These are phyloP conservation scores for Thaleichthys pacificus DNA, from an alignment of 2,797 vertebrate genomes.

Conservation along the genomic window DNA sequence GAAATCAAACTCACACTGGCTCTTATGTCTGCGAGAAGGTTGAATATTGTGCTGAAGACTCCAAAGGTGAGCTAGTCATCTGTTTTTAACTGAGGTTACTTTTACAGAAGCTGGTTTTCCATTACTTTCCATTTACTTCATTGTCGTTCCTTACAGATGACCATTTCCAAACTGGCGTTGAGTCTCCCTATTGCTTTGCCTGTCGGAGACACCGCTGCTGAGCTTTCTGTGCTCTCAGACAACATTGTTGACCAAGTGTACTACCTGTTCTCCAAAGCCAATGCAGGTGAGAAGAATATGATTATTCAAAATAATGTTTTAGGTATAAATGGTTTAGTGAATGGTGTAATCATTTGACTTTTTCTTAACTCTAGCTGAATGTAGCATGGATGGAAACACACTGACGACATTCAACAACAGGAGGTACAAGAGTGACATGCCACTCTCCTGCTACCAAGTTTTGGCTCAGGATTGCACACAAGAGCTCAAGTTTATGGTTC, in stretches of 20 bases:
- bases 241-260: slow-evolving; percentile 21
- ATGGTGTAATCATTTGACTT: not conserved
- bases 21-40: not conserved
- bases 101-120: not conserved
- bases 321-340: not conserved
- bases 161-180: slow-evolving; percentile 31
- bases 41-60: slow-evolving; percentile 8
- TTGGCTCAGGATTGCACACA: slow-evolving; percentile 80
- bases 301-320: not conserved
- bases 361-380: slow-evolving; percentile 44
- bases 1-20: not conserved
- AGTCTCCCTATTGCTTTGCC: slow-evolving; percentile 39
- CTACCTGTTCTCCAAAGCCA: slow-evolving; percentile 27
- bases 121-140: not conserved
- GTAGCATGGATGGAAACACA: slow-evolving; percentile 36
- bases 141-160: slow-evolving; percentile 28
- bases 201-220: slow-evolving; percentile 10
- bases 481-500: slow-evolving; percentile 80
- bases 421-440: slow-evolving; percentile 68
- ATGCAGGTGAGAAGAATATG: slow-evolving; percentile 24
- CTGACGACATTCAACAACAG: slow-evolving; percentile 70
- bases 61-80: not conserved
- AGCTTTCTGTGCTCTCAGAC: slow-evolving; percentile 16
- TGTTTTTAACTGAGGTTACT: not conserved
- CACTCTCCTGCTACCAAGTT: slow-evolving; percentile 77